Conservation (phyloP, 2,888 invertebrate species). For the Agrotis clavis region DNA sequence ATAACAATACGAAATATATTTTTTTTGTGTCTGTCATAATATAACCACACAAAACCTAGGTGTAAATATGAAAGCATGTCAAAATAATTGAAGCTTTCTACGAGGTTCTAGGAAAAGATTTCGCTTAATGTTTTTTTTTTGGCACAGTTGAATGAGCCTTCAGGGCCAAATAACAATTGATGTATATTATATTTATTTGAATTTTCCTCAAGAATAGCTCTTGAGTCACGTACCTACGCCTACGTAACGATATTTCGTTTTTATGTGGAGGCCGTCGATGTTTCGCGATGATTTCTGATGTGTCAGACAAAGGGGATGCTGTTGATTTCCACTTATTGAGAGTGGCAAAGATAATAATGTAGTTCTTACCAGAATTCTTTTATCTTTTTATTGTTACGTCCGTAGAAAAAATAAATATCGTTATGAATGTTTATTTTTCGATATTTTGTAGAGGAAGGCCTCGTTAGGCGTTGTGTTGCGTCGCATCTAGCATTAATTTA, state of each 20-base stretch:
- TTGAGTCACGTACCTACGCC: slow-evolving; percentile 37
- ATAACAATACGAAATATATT: too few species aligned
- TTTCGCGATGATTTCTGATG: slow-evolving; percentile 13
- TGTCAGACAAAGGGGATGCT: slow-evolving; percentile 26
- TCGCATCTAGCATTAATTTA: too few species aligned
- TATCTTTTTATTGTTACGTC: background rate
- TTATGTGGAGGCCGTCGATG: slow-evolving; percentile 65
- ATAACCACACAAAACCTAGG: background rate
- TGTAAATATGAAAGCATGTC: background rate
- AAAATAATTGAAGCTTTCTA: background rate
- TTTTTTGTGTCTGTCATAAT: background rate
- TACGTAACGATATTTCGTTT: slow-evolving; percentile 58
- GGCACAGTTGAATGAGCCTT: slow-evolving; percentile 1
- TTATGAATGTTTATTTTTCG: too few species aligned
- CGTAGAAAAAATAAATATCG: too few species aligned
- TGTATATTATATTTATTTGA: slow-evolving; percentile 32
- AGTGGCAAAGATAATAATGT: background rate
- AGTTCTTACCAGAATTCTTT: background rate
- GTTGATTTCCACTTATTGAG: slow-evolving; percentile 19
- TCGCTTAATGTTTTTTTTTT: background rate
- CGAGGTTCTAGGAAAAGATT: background rate
- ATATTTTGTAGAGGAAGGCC: too few species aligned
- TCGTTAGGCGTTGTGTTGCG: too few species aligned
- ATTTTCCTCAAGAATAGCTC: slow-evolving; percentile 44
- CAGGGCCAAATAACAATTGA: slow-evolving; percentile 21